phyloP scores from a whole-genome alignment of 2,888 invertebrate genomes.

The Thysanoteuthis rhombus region DNA sequence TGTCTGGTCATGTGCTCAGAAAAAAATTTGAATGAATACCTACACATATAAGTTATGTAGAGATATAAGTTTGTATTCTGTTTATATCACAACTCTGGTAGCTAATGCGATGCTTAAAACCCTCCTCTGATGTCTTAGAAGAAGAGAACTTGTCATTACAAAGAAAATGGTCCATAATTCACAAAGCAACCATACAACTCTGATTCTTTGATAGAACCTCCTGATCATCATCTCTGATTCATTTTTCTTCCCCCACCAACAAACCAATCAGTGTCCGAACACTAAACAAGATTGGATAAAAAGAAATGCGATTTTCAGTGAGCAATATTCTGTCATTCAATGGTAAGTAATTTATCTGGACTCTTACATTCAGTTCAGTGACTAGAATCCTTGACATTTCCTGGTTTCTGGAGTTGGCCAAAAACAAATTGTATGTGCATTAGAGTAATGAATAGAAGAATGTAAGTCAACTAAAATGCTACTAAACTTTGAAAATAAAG shows the following conservation, averaged over 20 bases:
- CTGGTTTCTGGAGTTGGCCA: neutral
- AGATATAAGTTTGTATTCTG: neutral
- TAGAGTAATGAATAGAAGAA: neutral
- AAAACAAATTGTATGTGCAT: neutral
- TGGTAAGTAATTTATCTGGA: neutral
- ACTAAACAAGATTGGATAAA: neutral
- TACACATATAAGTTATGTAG: neutral
- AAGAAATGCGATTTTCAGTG: neutral
- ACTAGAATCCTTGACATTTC: neutral
- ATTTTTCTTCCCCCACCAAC: neutral
- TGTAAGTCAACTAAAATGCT: neutral
- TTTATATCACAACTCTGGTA: neutral
- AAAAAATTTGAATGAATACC: neutral
- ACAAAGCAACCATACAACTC: neutral
- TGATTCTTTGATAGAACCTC: neutral
- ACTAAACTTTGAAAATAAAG: neutral
- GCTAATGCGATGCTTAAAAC: neutral
- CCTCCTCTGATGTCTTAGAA: neutral
- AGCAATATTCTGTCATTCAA: neutral
- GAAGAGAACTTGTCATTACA: neutral
- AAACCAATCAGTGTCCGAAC: neutral
- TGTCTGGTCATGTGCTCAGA: too few species aligned
- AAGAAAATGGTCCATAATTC: neutral
- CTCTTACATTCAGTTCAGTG: neutral
- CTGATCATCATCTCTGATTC: neutral